Evolutionary conservation across 64 coral and sea anemone genomes (phyloP).

Genomic region (Montipora cactus): DNA sequence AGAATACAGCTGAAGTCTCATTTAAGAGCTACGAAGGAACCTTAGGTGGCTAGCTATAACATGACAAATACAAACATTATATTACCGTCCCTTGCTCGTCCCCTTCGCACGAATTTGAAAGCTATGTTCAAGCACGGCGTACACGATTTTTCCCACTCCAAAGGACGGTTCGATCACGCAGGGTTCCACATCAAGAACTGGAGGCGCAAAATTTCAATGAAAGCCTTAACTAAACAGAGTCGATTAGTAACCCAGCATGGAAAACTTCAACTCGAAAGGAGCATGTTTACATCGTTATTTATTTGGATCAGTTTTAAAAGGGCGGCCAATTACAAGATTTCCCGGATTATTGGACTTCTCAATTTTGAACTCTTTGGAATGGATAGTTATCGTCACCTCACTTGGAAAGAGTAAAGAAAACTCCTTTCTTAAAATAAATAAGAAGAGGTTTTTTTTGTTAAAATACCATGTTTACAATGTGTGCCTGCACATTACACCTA

Average conservation of each 20-base stretch:
- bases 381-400: slow-evolving; percentile 60
- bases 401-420: slow-evolving; percentile 40
- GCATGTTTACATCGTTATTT: too few relatives aligned
- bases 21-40: too few relatives aligned
- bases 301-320: too few relatives aligned
- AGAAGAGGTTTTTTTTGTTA: too few relatives aligned
- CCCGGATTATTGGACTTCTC: slow-evolving; percentile 90
- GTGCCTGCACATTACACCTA: too few relatives aligned
- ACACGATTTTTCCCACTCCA: slow-evolving; percentile 94
- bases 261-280: too few relatives aligned
- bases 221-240: background rate
- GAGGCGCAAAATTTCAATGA: slow-evolving; percentile 5
- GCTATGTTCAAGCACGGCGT: slow-evolving; percentile 90
- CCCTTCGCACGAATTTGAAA: slow-evolving; percentile 85
- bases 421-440: too few relatives aligned
- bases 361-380: slow-evolving; percentile 77
- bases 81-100: slow-evolving; percentile 94
- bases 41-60: too few relatives aligned
- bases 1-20: too few relatives aligned
- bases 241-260: too few relatives aligned
- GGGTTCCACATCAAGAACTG: slow-evolving; percentile 95
- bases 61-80: background rate
- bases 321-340: slow-evolving; percentile 32
- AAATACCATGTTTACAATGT: too few relatives aligned
- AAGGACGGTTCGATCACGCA: slow-evolving; percentile 97